A percentile compares a stretch with the other conserved stretches of the same genome.
These are phyloP conservation scores for Miltochrista miniata DNA, from an alignment of 2,888 invertebrate genomes.

Conservation along the genomic window DNA sequence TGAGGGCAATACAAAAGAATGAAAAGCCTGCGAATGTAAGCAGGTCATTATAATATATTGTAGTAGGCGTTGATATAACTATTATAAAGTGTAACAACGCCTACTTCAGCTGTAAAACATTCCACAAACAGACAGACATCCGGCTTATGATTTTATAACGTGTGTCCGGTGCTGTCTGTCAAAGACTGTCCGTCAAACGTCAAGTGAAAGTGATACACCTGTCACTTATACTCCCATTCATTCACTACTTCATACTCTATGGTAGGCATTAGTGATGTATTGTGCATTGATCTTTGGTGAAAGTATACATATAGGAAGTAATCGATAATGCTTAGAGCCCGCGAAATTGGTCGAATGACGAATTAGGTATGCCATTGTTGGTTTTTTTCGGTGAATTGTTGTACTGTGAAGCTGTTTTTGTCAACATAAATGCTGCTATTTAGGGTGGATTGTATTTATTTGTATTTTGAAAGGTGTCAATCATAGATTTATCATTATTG, in stretches of 20 bases:
- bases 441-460: background rate
- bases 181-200: constrained; percentile 1
- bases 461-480: background rate
- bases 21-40: too few relatives aligned
- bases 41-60: too few relatives aligned
- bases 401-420: too few relatives aligned
- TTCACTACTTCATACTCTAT: background rate
- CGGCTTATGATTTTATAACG: background rate
- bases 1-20: too few relatives aligned
- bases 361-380: background rate
- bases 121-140: too few relatives aligned
- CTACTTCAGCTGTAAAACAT: too few relatives aligned
- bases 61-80: too few relatives aligned
- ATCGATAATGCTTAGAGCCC: background rate
- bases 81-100: too few relatives aligned
- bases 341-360: background rate
- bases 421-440: background rate
- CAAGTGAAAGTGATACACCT: constrained; percentile 9
- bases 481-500: background rate
- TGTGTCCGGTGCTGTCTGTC: background rate
- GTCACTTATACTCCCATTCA: constrained; percentile 2
- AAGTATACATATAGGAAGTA: constrained; percentile 6
- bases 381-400: background rate
- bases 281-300: background rate
- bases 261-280: background rate